Conservation (phyloP, 2,797 vertebrate genomes). For the Carduelis carduelis region DNA sequence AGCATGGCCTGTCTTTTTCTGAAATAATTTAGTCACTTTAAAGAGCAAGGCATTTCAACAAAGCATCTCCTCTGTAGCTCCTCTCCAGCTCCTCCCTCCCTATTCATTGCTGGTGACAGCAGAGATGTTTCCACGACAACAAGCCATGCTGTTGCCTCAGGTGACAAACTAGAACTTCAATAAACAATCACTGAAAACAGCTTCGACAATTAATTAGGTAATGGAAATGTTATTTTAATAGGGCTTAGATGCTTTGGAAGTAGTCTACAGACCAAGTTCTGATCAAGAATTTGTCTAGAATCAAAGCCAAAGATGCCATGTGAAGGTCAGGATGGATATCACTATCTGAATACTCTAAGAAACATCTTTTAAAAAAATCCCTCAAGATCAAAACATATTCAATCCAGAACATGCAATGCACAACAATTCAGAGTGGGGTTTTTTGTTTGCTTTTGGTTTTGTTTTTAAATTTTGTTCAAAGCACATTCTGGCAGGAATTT, state of each 20-base stretch:
- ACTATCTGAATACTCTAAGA: background rate
- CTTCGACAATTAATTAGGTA: slow-evolving; percentile 45
- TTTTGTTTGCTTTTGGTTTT: background rate
- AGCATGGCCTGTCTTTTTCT: background rate
- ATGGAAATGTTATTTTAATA: slow-evolving; percentile 49
- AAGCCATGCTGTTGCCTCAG: slow-evolving; percentile 26
- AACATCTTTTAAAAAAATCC: background rate
- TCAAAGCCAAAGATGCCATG: background rate
- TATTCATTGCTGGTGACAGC: background rate
- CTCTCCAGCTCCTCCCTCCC: background rate
- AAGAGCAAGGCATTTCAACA: slow-evolving; percentile 7
- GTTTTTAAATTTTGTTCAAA: background rate
- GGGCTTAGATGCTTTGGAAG: slow-evolving; percentile 6
- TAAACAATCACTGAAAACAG: slow-evolving; percentile 35
- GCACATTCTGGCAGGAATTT: background rate
- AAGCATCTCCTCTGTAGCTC: background rate
- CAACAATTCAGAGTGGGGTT: background rate
- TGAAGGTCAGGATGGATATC: background rate
- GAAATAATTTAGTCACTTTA: slow-evolving; percentile 10
- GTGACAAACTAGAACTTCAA: slow-evolving; percentile 55
- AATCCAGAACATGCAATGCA: background rate
- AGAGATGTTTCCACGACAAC: slow-evolving; percentile 60
- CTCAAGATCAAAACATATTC: background rate
- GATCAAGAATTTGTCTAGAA: background rate
- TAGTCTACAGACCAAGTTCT: background rate